Evolutionary conservation across 2,888 invertebrate genomes (phyloP).

Genomic region (Crossocerus cetratus): DNA sequence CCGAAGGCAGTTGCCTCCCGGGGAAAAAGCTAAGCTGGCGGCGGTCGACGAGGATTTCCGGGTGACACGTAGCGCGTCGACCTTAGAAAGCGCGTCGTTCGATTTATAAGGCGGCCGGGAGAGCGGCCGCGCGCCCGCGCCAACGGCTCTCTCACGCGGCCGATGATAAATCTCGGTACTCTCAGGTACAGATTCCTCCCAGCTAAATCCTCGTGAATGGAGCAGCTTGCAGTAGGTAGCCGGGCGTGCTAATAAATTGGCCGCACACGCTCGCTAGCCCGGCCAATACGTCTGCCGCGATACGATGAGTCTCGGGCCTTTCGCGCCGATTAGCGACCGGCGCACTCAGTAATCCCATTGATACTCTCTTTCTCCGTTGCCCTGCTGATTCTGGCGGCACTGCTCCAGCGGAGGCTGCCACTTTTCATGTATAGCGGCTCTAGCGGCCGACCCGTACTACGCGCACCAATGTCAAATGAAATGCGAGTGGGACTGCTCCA

Average conservation of each 20-base stretch:
- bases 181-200: constrained; percentile 54
- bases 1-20: neutral
- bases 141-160: constrained; percentile 44
- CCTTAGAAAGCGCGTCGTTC: constrained; percentile 37
- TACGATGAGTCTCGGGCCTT: constrained; percentile 13
- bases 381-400: too few relatives aligned
- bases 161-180: constrained; percentile 62
- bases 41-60: constrained; percentile 33
- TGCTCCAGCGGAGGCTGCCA: too few relatives aligned
- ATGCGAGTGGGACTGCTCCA: neutral
- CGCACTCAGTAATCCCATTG: constrained; percentile 1
- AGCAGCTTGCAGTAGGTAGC: constrained; percentile 49
- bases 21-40: constrained; percentile 2
- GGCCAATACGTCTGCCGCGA: neutral
- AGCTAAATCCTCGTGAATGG: constrained; percentile 38
- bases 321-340: constrained; percentile 36
- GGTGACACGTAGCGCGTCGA: constrained; percentile 33
- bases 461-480: too few relatives aligned
- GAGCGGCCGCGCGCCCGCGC: constrained; percentile 43
- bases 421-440: too few relatives aligned
- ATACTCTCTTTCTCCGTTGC: too few relatives aligned
- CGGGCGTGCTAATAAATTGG: constrained; percentile 64
- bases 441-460: too few relatives aligned
- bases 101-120: constrained; percentile 52
- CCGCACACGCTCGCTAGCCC: neutral